Evolutionary conservation across 2,888 invertebrate species (phyloP), one percentile per base, ranked within the genome.

Genomic region (Gari tellinella): DNA sequence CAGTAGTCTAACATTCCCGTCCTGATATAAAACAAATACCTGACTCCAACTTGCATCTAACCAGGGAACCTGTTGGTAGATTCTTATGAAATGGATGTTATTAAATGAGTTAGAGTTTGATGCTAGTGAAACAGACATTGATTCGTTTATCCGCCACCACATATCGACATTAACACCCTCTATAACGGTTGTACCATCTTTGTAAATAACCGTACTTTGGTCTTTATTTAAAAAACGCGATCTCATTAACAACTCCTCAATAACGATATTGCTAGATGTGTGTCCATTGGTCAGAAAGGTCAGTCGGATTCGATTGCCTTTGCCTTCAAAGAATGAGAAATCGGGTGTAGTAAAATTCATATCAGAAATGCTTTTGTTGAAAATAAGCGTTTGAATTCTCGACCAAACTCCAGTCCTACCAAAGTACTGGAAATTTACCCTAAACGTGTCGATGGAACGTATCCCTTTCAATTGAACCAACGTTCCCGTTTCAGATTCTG

Each of bases 1-100:
- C 5, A 82, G 63, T 23, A 85, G 62, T 2, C 85, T 67, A 2
- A 80, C 76, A 49, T 84, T 85, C 19, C 85, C 86, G 61, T 86
- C 86, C 45, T 85, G 85, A 46, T 85, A 86, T 37, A 86, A 66
- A 12, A 84, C 84, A 48, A 86, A 82, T 8, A 84, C 76, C 68
- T 84, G 82, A n/a, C 83, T 75, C 40, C 56, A 83, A 14, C 76
- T 72, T 4, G 65, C 57, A 3, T 58, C 61, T 0, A 72, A 61
- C 85, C 85, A 85, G 0, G 84, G 86, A 1, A 82, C 73, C 37
- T 60, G 66, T 17, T 74, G 66, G 10, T 80, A 82, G 12, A 86
- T 60, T 26, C 83, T 51, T 21, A 85, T 55, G 52, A 73, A 86
- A 49, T 82, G 80, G 3, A 80, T 70, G 21, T 72, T 53, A 14